These are phyloP conservation scores for Torymus aiolomorphi DNA, from an alignment of 2,888 invertebrate species.

Conservation along the genomic window DNA sequence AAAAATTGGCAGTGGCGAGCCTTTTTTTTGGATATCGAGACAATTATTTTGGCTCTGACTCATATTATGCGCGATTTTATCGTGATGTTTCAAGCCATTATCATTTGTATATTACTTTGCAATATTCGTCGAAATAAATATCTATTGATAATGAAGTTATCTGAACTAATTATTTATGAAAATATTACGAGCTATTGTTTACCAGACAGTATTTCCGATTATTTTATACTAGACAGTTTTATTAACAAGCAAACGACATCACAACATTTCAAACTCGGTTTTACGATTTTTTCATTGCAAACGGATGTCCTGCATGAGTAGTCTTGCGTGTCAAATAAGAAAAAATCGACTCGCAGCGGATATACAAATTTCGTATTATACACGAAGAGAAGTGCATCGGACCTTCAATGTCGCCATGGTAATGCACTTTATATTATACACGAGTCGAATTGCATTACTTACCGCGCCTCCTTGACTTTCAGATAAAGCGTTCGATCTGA, in stretches of 20 bases:
- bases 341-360: slow-evolving; percentile 3
- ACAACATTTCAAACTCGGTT: too few species aligned
- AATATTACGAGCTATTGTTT: neutral
- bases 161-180: too few species aligned
- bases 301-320: neutral
- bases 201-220: neutral
- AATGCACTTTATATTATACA: slow-evolving; percentile 17
- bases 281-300: neutral
- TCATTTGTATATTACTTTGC: too few species aligned
- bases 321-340: neutral
- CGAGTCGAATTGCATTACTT: slow-evolving; percentile 45
- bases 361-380: slow-evolving; percentile 44
- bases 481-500: slow-evolving; percentile 44
- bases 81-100: too few species aligned
- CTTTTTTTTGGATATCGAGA: too few species aligned
- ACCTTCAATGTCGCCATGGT: slow-evolving; percentile 55
- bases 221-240: neutral
- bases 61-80: too few species aligned
- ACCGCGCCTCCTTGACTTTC: slow-evolving; percentile 53
- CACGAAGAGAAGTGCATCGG: slow-evolving; percentile 30
- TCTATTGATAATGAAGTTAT: too few species aligned
- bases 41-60: neutral
- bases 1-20: neutral
- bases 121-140: too few species aligned
- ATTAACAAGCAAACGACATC: too few species aligned